These are phyloP conservation scores for Actinostola sp. DNA, from an alignment of 92 coral and sea anemone species.

Conservation along the genomic window DNA sequence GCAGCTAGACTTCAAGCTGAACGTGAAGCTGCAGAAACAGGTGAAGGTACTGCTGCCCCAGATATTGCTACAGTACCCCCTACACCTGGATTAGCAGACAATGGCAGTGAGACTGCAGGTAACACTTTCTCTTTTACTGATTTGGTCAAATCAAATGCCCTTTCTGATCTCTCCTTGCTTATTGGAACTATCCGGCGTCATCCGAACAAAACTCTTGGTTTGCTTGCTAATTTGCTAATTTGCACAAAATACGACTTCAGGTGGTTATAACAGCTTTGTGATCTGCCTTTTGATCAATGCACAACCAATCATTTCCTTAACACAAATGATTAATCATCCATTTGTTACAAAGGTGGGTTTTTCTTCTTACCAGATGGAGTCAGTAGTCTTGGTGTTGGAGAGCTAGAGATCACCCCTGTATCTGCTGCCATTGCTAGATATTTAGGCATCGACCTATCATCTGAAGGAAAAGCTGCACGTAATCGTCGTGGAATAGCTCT, in stretches of 20 bases:
- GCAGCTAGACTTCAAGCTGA: constrained; percentile 73
- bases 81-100: constrained; percentile 43
- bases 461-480: constrained; percentile 98
- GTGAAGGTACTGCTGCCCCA: constrained; percentile 25
- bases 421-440: constrained; percentile 98
- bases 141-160: too few relatives aligned
- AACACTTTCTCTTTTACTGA: not conserved
- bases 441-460: constrained; percentile 93
- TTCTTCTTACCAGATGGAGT: constrained; percentile 4
- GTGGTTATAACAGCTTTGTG: too few relatives aligned
- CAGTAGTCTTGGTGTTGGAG: constrained; percentile 90
- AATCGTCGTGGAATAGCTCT: constrained; percentile 96
- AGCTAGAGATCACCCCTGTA: constrained; percentile 98
- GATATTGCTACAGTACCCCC: constrained; percentile 61
- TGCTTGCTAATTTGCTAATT: too few relatives aligned
- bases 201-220: too few relatives aligned
- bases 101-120: constrained; percentile 54
- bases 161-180: too few relatives aligned
- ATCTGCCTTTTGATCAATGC: not conserved
- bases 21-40: constrained; percentile 36
- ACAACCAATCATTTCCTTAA: too few relatives aligned
- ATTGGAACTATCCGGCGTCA: too few relatives aligned
- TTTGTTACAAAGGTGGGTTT: too few relatives aligned
- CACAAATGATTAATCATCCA: too few relatives aligned
- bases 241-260: too few relatives aligned